Conservation (phyloP, 2,888 invertebrate genomes). For the Slavum lentiscoides region DNA sequence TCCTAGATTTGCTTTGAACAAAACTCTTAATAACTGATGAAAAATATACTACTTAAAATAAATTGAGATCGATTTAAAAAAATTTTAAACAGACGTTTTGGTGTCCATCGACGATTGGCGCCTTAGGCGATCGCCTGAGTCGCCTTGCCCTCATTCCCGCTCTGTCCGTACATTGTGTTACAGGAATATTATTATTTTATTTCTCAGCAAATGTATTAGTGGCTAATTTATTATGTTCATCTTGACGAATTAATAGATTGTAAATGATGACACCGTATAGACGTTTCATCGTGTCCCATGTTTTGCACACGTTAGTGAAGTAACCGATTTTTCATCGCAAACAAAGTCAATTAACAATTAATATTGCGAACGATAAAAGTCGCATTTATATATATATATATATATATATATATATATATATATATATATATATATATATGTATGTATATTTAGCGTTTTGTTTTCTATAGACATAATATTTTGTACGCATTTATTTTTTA, state of each 20-base stretch:
- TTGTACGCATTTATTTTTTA: conserved; percentile 31
- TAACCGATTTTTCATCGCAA: conserved; percentile 33
- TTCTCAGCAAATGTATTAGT: conserved; percentile 24
- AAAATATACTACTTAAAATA: no score
- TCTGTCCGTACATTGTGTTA: neutral
- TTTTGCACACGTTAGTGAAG: conserved; percentile 36
- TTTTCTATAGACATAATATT: neutral
- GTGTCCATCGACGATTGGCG: no score
- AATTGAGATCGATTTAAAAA: no score
- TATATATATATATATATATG: no score
- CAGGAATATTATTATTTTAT: conserved; percentile 25
- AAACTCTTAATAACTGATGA: no score
- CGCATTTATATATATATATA: no score
- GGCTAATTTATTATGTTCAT: neutral
- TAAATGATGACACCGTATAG: conserved; percentile 29
- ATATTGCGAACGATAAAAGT: neutral
- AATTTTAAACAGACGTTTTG: no score
- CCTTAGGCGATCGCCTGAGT: no score
- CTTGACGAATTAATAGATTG: conserved; percentile 49
- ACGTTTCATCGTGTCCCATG: conserved; percentile 25
- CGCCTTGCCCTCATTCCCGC: no score
- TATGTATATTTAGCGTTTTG: neutral
- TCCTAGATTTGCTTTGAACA: no score
- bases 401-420: no score
- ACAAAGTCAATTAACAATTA: conserved; percentile 45